Evolutionary conservation across 1,140 invertebrate species (phyloP).

Genomic region (Drosophila chauvacae): DNA sequence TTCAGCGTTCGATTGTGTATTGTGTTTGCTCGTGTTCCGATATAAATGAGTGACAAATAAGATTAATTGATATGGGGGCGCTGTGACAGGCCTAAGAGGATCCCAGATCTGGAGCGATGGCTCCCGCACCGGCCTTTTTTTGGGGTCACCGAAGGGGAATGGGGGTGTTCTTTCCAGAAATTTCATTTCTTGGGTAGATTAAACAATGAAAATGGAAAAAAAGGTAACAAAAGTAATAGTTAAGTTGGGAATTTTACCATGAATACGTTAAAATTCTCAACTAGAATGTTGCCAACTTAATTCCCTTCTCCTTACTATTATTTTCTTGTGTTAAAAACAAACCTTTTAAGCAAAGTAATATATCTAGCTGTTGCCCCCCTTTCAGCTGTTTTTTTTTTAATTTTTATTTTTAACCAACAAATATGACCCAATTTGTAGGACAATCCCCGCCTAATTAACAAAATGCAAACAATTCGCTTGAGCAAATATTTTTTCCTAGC

Average conservation of each 20-base stretch:
- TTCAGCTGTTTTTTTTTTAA: neutral
- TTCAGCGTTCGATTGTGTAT: conserved; percentile 45
- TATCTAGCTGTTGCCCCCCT: neutral
- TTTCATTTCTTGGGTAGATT: neutral
- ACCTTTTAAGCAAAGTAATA: neutral
- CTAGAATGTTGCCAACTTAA: neutral
- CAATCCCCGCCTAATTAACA: conserved; percentile 52
- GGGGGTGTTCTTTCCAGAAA: conserved; percentile 8
- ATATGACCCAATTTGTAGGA: conserved; percentile 26
- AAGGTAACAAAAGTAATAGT: neutral
- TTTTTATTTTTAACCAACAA: conserved; percentile 6
- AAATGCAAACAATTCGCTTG: conserved; percentile 34
- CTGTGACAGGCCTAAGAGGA: conserved; percentile 74
- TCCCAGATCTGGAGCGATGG: conserved; percentile 62
- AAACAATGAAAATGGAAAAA: neutral
- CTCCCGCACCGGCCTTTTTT: conserved; percentile 27
- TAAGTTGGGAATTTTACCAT: neutral
- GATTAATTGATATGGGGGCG: conserved; percentile 72
- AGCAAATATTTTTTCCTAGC: conserved; percentile 39
- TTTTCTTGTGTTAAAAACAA: neutral
- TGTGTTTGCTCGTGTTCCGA: conserved; percentile 55
- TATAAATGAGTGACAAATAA: conserved; percentile 81
- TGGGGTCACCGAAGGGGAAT: conserved; percentile 24
- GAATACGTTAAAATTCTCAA: neutral
- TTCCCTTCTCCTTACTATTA: neutral